Base-by-base conservation (phyloP, 2,797 vertebrate species). In the Pipistrellus kuhlii region DNA sequence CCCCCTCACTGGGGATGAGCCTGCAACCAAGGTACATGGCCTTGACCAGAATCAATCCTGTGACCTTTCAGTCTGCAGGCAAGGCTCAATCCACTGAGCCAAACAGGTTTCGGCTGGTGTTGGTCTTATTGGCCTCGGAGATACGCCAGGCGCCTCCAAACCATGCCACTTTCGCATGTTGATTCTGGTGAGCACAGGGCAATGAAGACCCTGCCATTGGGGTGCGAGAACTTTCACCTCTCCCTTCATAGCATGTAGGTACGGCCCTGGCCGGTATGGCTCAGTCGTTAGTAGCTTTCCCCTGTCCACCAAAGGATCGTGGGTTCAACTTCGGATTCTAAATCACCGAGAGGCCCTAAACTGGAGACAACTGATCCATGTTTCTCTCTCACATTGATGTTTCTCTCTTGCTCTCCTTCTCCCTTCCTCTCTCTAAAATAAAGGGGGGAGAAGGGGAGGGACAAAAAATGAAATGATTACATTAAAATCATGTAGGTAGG, bases 361-460 rank as follows among this genome's bases (percentile, higher is more conserved):
- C 59, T 27, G 59, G 27, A n/a, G 59, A 15, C 59, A 15, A 30
- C 59, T 64, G 13, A 64, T 64, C 6, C 3, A 7, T n/a, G 59
- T 64, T 64, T 15, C 59, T 64, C 12, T 30, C 59, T 62, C n/a
- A n/a, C n/a, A n/a, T n/a, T n/a, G n/a, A 7, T n/a, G 59, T 64
- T 64, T 15, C 59, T 64, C 12, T 30, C 59, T 62, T 14, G 10
- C 59, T 62, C 27, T 64, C 5, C 27, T 27, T 62, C 27, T 27
- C 59, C 12, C 12, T 12, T 44, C 44, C 59, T 64, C 59, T 64
- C 27, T 64, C 27, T 64, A n/a, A 64, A 64, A 3, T 15, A 62
- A n/a, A n/a, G 59, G 59, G 27, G 27, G 2, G 2, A 5, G 1
- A 1, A 1, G 6, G 1, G 6, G 41, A 35, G 41, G 8, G 41